Evolutionary conservation across 2,113 vertebrate genomes (phyloP), one percentile per base, ranked within the genome.

Genomic region (Hippocampus barbouri): DNA sequence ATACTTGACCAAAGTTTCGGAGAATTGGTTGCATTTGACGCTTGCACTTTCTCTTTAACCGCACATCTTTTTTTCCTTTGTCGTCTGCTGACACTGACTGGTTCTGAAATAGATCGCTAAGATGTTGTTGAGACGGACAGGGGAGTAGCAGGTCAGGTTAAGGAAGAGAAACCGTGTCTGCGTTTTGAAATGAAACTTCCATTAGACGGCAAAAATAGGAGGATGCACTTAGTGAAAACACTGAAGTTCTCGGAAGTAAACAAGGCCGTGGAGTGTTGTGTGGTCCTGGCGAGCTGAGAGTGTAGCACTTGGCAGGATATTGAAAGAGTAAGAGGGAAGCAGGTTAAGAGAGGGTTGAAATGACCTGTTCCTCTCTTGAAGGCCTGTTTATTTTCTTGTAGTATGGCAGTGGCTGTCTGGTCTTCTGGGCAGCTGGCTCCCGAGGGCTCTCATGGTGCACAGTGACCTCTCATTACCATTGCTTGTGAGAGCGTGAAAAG

Each of bases 381-480:
- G 72, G 63, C 72, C 76, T 83, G 82, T 89, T 89, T 87, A 79
- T 87, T 83, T 87, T 43, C 27, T 74, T 74, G 77, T 83, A 74
- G 85, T 85, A 85, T 84, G 76, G 79, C 9, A 53, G 70, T 70
- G 73, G 61, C 73, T 77, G 82, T 85, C 80, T 75, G 74, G 76
- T 70, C 7, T 8, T 70, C 7, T 8, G 57, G 69, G 67, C 68
- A 38, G 69, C 77, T 64, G 80, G 76, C 81, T 86, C 76, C 25
- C 74, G 65, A 66, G 81, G 49, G 78, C 81, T 77, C 75, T 85
- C 66, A 0, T 67, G 81, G 81, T 85, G 85, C 70, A 88, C 66
- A 18, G 77, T 89, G 88, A 89, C 88, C 89, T 88, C 91, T 93
- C 89, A 92, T 93, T 93, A 92, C 79, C 80, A 86, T 87, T 86